Conservation (phyloP, 2,113 vertebrate genomes). For the Sprattus sprattus region DNA sequence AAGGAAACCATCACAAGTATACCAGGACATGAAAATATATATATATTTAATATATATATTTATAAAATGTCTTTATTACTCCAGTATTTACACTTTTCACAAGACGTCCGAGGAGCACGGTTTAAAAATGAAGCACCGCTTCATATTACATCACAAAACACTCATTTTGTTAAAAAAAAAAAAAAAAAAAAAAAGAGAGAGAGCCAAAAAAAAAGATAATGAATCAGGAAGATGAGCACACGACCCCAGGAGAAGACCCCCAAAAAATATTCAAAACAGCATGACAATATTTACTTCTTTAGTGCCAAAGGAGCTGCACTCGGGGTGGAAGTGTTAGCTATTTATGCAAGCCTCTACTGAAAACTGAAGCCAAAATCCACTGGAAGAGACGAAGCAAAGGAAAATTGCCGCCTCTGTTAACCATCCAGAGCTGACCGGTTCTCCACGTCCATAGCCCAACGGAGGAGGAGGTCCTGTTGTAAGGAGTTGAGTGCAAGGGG, state of each 20-base stretch:
- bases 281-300: constrained; percentile 51
- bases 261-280: neutral
- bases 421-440: neutral
- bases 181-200: constrained; percentile 21
- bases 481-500: constrained; percentile 7
- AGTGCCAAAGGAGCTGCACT: constrained; percentile 41
- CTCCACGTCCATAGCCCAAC: neutral
- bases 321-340: constrained; percentile 24
- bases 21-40: constrained; percentile 78
- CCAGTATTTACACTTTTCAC: constrained; percentile 95
- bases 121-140: constrained; percentile 72
- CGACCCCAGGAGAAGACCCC: constrained; percentile 51
- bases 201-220: constrained; percentile 25
- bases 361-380: constrained; percentile 21
- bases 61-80: constrained; percentile 77
- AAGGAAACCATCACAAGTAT: constrained; percentile 77
- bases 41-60: constrained; percentile 73
- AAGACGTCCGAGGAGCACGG: constrained; percentile 67
- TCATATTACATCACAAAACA: constrained; percentile 56
- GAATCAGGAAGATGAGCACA: constrained; percentile 31
- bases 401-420: neutral
- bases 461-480: constrained; percentile 7
- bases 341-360: neutral
- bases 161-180: constrained; percentile 39
- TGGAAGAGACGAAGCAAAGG: neutral